Conservation (phyloP, 2,113 vertebrate genomes). For the Microcebus tavaratra region DNA sequence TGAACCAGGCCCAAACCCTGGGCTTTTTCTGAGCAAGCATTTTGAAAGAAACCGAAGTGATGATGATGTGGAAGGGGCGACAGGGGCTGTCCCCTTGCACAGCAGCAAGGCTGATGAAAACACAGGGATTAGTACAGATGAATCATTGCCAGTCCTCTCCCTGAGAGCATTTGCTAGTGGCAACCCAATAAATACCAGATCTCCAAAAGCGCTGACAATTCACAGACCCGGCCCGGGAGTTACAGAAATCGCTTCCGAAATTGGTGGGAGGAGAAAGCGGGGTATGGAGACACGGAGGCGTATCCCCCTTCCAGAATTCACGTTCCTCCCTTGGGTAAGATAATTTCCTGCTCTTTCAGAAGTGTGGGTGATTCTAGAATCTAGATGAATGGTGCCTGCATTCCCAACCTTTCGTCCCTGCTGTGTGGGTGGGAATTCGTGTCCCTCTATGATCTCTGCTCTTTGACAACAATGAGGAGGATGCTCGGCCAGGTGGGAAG, state of each 20-base stretch:
- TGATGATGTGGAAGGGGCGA: constrained; percentile 52
- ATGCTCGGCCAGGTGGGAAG: background rate
- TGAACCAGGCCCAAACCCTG: constrained; percentile 66
- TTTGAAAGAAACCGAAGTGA: constrained; percentile 78
- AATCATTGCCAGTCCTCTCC: constrained; percentile 70
- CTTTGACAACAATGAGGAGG: background rate
- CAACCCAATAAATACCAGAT: background rate
- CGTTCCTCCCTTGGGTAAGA: constrained; percentile 52
- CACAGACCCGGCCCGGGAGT: background rate
- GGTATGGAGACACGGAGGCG: background rate
- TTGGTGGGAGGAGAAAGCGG: constrained; percentile 59
- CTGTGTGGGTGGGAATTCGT: background rate
- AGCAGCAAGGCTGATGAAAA: constrained; percentile 55
- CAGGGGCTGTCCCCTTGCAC: constrained; percentile 73
- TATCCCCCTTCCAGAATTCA: constrained; percentile 36
- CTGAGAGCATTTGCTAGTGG: background rate
- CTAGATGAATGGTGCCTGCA: constrained; percentile 47
- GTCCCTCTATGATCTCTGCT: background rate
- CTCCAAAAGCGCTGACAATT: constrained; percentile 69
- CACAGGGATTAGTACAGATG: constrained; percentile 74
- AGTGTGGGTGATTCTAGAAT: constrained; percentile 66
- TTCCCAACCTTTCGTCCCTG: background rate
- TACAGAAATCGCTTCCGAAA: constrained; percentile 42
- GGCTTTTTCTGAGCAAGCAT: constrained; percentile 80
- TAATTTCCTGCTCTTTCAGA: constrained; percentile 27